Percentiles rank a stretch among this genome's conserved stretches.
phyloP scores from a whole-genome alignment of 2,113 vertebrate genomes.

The Eleginops maclovinus region DNA sequence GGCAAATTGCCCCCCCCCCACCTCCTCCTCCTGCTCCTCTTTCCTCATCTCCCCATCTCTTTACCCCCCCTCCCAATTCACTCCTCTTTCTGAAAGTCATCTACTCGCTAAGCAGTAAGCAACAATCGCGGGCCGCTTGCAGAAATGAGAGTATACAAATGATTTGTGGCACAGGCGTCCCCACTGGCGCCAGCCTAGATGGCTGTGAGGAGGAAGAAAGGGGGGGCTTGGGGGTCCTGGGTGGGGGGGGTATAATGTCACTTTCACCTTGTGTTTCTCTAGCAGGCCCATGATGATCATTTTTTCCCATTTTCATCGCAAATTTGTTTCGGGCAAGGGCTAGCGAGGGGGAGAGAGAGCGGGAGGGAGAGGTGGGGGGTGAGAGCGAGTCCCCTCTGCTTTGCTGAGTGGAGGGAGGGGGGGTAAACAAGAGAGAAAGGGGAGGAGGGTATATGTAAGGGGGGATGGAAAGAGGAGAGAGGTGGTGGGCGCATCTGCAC shows the following conservation, averaged over 20 bases:
- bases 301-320: slow-evolving; percentile 85
- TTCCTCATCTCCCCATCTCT: slow-evolving; percentile 62
- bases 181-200: slow-evolving; percentile 78
- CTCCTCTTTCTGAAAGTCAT: slow-evolving; percentile 84
- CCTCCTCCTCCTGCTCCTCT: slow-evolving; percentile 33
- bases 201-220: slow-evolving; percentile 42
- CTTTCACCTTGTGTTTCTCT: slow-evolving; percentile 87
- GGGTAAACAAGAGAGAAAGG: slow-evolving; percentile 37
- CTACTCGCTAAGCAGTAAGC: slow-evolving; percentile 85
- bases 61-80: slow-evolving; percentile 70
- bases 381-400: slow-evolving; percentile 41
- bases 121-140: slow-evolving; percentile 79
- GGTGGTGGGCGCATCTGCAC: slow-evolving; percentile 77
- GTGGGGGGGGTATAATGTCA: slow-evolving; percentile 78
- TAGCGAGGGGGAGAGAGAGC: slow-evolving; percentile 33
- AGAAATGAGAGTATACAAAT: slow-evolving; percentile 87
- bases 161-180: slow-evolving; percentile 86
- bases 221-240: slow-evolving; percentile 12
- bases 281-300: slow-evolving; percentile 83
- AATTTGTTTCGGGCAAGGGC: slow-evolving; percentile 80
- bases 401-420: slow-evolving; percentile 34
- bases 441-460: slow-evolving; percentile 49
- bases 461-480: slow-evolving; percentile 51
- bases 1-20: slow-evolving; percentile 70
- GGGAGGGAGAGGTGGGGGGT: slow-evolving; percentile 37